Evolutionary conservation across 2,888 invertebrate genomes (phyloP).

Genomic region (Lasioglossum villosulum): DNA sequence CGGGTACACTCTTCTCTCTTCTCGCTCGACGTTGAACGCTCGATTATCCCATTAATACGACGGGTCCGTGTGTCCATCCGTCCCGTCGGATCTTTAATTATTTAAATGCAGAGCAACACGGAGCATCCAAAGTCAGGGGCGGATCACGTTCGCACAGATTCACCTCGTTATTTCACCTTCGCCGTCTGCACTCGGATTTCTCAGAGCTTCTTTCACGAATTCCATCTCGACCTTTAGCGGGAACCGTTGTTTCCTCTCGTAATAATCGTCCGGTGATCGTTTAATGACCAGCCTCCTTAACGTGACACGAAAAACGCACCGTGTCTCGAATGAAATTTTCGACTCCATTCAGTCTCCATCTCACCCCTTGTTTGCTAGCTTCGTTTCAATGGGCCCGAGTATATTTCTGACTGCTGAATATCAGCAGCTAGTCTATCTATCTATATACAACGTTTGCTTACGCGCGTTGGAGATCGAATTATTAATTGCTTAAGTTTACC

Average conservation of each 20-base stretch:
- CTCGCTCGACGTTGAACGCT: constrained; percentile 76
- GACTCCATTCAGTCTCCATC: neutral
- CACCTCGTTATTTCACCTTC: constrained; percentile 29
- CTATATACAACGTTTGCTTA: neutral
- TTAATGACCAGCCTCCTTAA: neutral
- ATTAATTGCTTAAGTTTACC: neutral
- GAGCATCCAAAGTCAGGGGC: constrained; percentile 66
- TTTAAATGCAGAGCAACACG: constrained; percentile 77
- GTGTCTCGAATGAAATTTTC: neutral
- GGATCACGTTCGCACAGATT: constrained; percentile 36
- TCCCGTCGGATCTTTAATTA: constrained; percentile 81
- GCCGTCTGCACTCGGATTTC: neutral
- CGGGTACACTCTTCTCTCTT: constrained; percentile 36
- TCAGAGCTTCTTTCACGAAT: neutral
- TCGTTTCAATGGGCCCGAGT: neutral
- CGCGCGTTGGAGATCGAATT: neutral
- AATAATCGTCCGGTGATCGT: constrained; percentile 1
- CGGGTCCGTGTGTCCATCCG: constrained; percentile 77
- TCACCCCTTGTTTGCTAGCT: neutral
- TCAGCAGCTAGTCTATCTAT: neutral
- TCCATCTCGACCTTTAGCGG: too few relatives aligned
- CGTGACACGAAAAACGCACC: neutral
- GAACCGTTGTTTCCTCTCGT: neutral
- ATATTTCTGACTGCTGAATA: neutral
- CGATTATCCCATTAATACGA: constrained; percentile 84